A percentile compares a stretch with the other conserved stretches of the same genome.
These are phyloP conservation scores for Triplophysa tibetana DNA, from an alignment of 2,113 vertebrate species.

Conservation along the genomic window DNA sequence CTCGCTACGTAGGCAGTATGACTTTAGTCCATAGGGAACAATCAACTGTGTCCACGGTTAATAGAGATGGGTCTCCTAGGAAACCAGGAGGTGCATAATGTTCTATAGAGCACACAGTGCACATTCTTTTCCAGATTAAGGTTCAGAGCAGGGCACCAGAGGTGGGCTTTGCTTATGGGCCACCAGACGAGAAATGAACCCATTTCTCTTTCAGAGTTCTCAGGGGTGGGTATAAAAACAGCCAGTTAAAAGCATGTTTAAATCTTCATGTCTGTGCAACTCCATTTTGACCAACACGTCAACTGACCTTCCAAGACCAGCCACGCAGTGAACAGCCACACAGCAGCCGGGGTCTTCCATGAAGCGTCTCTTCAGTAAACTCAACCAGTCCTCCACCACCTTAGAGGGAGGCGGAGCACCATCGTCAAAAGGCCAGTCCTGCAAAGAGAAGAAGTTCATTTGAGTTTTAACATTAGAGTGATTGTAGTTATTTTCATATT, in stretches of 20 bases:
- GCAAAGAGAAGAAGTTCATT: conserved; percentile 26
- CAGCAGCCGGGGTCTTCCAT: conserved; percentile 93
- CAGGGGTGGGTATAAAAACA: not conserved
- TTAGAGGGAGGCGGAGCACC: conserved; percentile 91
- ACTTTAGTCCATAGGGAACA: conserved; percentile 34
- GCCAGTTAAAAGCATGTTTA: not conserved
- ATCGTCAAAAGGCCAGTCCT: conserved; percentile 98
- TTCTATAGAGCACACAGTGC: conserved; percentile 36
- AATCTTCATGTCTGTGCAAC: not conserved
- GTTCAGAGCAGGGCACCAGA: not conserved
- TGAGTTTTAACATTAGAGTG: too few species aligned
- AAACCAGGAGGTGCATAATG: conserved; percentile 45
- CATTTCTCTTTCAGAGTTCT: conserved; percentile 18
- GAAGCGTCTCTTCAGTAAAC: conserved; percentile 89
- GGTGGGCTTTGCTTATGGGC: conserved; percentile 32
- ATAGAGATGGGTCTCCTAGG: conserved; percentile 46
- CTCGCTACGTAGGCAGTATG: not conserved
- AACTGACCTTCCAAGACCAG: conserved; percentile 88
- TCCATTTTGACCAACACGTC: not conserved
- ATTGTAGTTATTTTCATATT: too few species aligned
- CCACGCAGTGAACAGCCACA: conserved; percentile 95
- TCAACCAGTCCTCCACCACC: conserved; percentile 97
- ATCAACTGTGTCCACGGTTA: conserved; percentile 35
- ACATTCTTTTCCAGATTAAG: conserved; percentile 53
- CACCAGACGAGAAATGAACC: conserved; percentile 41